Evolutionary conservation across 2,888 invertebrate species (phyloP).

Genomic region (Ypsolopha sequella): DNA sequence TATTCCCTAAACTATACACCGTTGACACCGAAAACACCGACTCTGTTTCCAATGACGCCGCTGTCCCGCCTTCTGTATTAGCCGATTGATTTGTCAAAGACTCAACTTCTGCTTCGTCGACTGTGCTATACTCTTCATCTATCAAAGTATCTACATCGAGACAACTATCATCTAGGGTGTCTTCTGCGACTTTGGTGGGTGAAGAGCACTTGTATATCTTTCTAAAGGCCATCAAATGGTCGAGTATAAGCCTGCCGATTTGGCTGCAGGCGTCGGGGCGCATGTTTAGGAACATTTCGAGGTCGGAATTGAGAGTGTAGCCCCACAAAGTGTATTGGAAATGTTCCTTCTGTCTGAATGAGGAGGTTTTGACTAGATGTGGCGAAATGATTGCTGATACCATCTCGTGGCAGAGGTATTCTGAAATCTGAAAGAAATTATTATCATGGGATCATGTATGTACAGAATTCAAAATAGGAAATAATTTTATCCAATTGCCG

Average conservation of each 20-base stretch:
- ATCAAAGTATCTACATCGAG: conserved; percentile 53
- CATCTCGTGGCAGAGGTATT: conserved; percentile 75
- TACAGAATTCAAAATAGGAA: no score
- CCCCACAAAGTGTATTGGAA: conserved; percentile 71
- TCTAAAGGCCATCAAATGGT: conserved; percentile 65
- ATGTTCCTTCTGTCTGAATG: conserved; percentile 62
- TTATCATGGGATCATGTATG: no score
- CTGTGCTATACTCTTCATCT: conserved; percentile 60
- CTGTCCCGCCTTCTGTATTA: conserved; percentile 50
- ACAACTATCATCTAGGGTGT: conserved; percentile 40
- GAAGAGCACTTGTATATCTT: conserved; percentile 55
- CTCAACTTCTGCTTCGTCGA: conserved; percentile 52
- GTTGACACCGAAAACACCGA: conserved; percentile 58
- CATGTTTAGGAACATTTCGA: conserved; percentile 70
- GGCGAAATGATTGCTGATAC: conserved; percentile 66
- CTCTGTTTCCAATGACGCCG: conserved; percentile 50
- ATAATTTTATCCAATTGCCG: no score
- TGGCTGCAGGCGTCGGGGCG: conserved; percentile 69
- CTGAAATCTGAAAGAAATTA: conserved; percentile 58
- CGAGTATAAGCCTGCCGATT: conserved; percentile 66
- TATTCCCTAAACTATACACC: conserved; percentile 44
- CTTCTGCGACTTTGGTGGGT: conserved; percentile 35
- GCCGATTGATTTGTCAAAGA: conserved; percentile 21
- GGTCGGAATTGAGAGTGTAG: conserved; percentile 66
- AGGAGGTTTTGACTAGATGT: conserved; percentile 55